Evolutionary conservation across 2,888 invertebrate genomes (phyloP), one percentile per base, ranked within the genome.

Genomic region (Agrochola lychnidis): DNA sequence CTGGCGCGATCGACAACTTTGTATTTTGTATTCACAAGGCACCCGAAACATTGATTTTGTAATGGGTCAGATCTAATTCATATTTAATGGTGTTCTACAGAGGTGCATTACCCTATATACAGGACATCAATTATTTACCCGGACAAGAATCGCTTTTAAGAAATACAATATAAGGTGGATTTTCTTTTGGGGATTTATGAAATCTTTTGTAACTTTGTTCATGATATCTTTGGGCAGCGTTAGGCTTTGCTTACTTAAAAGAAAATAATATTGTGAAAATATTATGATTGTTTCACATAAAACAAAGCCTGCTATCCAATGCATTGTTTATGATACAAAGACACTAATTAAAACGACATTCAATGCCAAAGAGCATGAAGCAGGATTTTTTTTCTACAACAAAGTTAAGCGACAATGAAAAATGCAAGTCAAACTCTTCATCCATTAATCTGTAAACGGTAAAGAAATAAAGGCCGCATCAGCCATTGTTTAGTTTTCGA

Each of bases 51-150:
- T 89, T 89, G 87, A 90, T 91, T 91, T 88, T 90, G 87, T 84
- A 87, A 87, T 84, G 87, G 86, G 87, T 88, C 87, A 82, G 84
- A 88, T 78, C 85, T 89, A 89, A 89, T 93, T 90, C 89, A 93
- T 91, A 92, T 90, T 92, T 91, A 90, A 93, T 91, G 88, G 81
- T 66, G 82, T 84, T 87, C 85, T 85, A 83, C 80, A 80, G 84
- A 81, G 86, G 81, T 86, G 88, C 72, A 83, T 79, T 85, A 88
- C 89, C 87, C 83, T 82, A 87, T 82, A 87, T 84, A 77, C 62
- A 75, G 73, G 45, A 83, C 84, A 88, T 92, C 73, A 88, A 89
- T 90, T 91, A 91, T 91, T 91, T 81, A 90, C 76, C 64, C 57
- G 57, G 73, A 81, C 74, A 82, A 79, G 73, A 78, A 82, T 76